Evolutionary conservation across 2,888 invertebrate genomes (phyloP), one percentile per base, ranked within the genome.

Genomic region (Colostygia pectinataria): DNA sequence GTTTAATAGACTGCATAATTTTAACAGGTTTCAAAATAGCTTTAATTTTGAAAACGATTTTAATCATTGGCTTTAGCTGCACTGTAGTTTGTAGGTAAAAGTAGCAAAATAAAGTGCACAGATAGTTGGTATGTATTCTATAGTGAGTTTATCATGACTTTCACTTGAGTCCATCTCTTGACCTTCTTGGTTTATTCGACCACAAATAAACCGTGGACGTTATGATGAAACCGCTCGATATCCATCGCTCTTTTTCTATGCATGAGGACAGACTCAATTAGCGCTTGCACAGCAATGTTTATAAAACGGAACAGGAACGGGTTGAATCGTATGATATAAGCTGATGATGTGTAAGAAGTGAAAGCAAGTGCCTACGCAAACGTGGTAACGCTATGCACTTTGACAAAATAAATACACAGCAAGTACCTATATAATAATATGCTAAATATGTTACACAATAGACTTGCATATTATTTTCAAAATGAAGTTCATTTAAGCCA

Each of bases 141-240:
- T 27, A n/a, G 13, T 25, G 13, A 34, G 46, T 44, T 40, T 44
- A 53, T 47, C 41, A 66, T 53, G 56, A 77, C 78, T 77, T 78
- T 78, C 70, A 74, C 74, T 74, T 52, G 59, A 56, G 63, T 65
- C 62, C 65, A 72, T 71, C 74, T 71, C 61, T 63, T 69, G 75
- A 77, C 77, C 77, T 75, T 75, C 4, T 38, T 40, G 47, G 47
- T 49, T 53, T 48, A 37, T 36, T 46, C 42, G 37, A 56, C 46
- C 53, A 53, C 24, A 41, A 45, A 51, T 50, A 49, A 42, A 37
- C 41, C 42, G 45, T 41, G 48, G 28, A 18, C 52, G 45, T 42
- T 42, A 43, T 24, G 37, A 57, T 47, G 27, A 42, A 43, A 45
- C 15, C 23, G 44, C 31, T 45, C 48, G 31, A 44, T 50, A 51